Evolutionary conservation across 2,113 vertebrate species (phyloP).

Genomic region (Columba livia): DNA sequence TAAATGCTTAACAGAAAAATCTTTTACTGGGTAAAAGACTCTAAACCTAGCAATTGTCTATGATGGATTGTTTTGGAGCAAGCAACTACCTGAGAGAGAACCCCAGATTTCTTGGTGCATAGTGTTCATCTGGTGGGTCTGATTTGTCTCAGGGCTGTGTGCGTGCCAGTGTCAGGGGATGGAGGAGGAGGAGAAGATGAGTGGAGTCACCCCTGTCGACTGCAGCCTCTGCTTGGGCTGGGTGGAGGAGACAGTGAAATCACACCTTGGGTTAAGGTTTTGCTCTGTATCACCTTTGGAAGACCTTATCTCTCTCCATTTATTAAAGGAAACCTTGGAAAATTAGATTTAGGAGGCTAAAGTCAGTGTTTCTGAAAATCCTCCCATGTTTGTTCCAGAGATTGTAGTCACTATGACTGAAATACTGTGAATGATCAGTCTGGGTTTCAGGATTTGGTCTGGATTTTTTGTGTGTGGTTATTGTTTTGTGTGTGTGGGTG

Average conservation of each 20-base stretch:
- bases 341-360: not conserved
- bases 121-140: not conserved
- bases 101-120: rapidly evolving
- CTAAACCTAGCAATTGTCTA: not conserved
- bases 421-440: not conserved
- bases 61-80: not conserved
- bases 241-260: not conserved
- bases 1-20: not conserved
- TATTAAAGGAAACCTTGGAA: not conserved
- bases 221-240: not conserved
- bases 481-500: not conserved
- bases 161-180: not conserved
- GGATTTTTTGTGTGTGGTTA: not conserved
- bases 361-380: not conserved
- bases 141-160: rapidly evolving
- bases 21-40: not conserved
- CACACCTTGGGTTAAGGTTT: not conserved
- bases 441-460: not conserved
- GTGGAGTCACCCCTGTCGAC: rapidly evolving
- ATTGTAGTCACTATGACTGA: not conserved
- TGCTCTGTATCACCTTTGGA: not conserved
- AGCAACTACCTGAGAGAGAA: not conserved
- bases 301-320: not conserved
- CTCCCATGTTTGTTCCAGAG: not conserved
- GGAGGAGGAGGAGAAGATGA: not conserved